Evolutionary conservation across 1,140 invertebrate genomes (phyloP).

Genomic region (Drosophila hydei): DNA sequence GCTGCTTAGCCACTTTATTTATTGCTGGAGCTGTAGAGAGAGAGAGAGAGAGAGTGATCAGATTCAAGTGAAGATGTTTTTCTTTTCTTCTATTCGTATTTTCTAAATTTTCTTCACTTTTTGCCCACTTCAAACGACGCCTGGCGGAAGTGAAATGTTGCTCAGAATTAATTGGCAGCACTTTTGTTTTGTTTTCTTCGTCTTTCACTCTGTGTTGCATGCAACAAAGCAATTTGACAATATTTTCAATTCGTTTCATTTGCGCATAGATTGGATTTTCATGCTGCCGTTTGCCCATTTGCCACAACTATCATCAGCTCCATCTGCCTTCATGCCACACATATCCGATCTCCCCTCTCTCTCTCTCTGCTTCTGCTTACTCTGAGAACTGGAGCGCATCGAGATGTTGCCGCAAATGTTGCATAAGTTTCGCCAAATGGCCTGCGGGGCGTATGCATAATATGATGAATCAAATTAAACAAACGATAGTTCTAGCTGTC

Average conservation of each 20-base stretch:
- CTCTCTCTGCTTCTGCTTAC: slow-evolving; percentile 1
- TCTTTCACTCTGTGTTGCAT: slow-evolving; percentile 26
- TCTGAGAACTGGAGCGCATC: slow-evolving; percentile 68
- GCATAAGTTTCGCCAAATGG: slow-evolving; percentile 61
- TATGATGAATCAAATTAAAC: too few relatives aligned
- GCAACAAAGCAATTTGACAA: slow-evolving; percentile 58
- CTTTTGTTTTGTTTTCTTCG: slow-evolving; percentile 11
- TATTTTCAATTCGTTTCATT: slow-evolving; percentile 40
- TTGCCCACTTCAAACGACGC: slow-evolving; percentile 37
- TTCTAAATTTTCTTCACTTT: slow-evolving; percentile 5
- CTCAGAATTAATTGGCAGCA: slow-evolving; percentile 42
- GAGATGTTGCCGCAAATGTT: slow-evolving; percentile 62
- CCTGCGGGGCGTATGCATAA: too few relatives aligned
- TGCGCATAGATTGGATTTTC: slow-evolving; percentile 40
- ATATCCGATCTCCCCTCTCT: slow-evolving; percentile 1
- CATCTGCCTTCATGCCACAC: slow-evolving; percentile 29
- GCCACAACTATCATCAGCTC: slow-evolving; percentile 13
- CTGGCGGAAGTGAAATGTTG: slow-evolving; percentile 32
- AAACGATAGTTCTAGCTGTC: not conserved
- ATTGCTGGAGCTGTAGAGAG: slow-evolving; percentile 13
- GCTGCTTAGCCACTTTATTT: slow-evolving; percentile 44
- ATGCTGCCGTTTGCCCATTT: slow-evolving; percentile 32
- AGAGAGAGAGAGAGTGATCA: too few relatives aligned
- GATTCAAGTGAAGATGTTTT: slow-evolving; percentile 14
- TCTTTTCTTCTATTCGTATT: not conserved